Percentiles rank a stretch among this genome's conserved stretches.
phyloP scores from a whole-genome alignment of 2,113 vertebrate genomes.

The Morone saxatilis region DNA sequence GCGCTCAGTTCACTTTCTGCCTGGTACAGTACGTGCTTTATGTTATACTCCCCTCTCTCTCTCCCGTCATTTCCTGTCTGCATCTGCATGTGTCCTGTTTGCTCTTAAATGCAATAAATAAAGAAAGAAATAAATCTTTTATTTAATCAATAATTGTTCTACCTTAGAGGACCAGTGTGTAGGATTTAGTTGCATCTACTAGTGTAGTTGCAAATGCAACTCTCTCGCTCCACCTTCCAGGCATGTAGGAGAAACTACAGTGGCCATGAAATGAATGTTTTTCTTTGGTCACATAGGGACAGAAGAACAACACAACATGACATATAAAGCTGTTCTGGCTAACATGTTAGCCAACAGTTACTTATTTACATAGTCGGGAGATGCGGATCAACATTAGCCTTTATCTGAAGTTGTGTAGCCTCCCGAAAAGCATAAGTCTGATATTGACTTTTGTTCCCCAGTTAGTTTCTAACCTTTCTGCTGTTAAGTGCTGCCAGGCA shows the following conservation, averaged over 20 bases:
- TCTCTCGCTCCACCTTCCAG: no score
- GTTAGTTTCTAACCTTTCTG: not conserved
- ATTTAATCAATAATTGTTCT: no score
- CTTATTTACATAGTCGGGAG: not conserved
- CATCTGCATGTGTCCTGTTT: not conserved
- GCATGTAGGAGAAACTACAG: no score
- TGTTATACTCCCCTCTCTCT: no score
- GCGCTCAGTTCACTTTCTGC: no score
- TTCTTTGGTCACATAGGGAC: not conserved
- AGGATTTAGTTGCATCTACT: no score
- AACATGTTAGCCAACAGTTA: not conserved
- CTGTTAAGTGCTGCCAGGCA: not conserved
- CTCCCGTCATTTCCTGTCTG: no score
- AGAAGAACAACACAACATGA: not conserved
- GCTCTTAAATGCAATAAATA: not conserved
- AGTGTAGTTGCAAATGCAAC: no score
- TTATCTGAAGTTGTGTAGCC: not conserved
- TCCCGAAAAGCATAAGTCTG: not conserved
- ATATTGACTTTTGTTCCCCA: not conserved
- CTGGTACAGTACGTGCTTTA: no score
- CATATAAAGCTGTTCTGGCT: not conserved
- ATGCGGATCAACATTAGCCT: not conserved
- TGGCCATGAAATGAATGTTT: not conserved
- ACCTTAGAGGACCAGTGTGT: no score
- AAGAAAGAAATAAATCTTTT: no score